Conservation (phyloP, 2,113 vertebrate species). For the Chlorocebus sabaeus region DNA sequence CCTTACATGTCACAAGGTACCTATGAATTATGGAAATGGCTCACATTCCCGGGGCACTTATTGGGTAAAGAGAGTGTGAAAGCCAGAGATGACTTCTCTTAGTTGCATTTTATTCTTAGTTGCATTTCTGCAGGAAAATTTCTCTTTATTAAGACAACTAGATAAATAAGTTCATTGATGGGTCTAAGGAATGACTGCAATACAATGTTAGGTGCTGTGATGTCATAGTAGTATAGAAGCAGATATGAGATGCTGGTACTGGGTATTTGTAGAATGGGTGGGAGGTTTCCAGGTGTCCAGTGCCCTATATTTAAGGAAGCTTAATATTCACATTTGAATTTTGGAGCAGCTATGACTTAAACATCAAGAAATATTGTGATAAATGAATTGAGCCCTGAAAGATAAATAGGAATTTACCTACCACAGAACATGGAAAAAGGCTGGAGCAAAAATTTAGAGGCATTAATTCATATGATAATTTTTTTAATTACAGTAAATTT, state of each 20-base stretch:
- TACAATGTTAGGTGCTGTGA: background rate
- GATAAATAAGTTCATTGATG: background rate
- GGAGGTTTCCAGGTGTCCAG: background rate
- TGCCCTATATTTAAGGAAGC: background rate
- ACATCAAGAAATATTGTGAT: background rate
- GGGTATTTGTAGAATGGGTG: background rate
- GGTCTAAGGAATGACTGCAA: background rate
- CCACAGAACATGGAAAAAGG: background rate
- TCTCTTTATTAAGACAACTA: conserved; percentile 16
- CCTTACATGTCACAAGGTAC: conserved; percentile 74
- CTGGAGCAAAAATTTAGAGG: background rate
- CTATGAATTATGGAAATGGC: conserved; percentile 76
- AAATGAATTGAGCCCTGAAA: background rate
- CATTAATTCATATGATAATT: background rate
- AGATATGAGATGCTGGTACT: background rate
- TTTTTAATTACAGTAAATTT: background rate
- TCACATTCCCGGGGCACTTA: conserved; percentile 58
- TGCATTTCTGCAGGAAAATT: conserved; percentile 54
- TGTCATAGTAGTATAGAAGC: background rate
- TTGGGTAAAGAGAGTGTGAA: conserved; percentile 44
- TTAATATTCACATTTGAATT: background rate
- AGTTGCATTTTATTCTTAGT: conserved; percentile 58
- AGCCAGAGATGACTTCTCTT: background rate
- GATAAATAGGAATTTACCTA: background rate
- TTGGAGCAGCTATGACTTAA: background rate